Evolutionary conservation across 1,140 invertebrate genomes (phyloP), one percentile per base, ranked within the genome.

Genomic region (Atta colombica): DNA sequence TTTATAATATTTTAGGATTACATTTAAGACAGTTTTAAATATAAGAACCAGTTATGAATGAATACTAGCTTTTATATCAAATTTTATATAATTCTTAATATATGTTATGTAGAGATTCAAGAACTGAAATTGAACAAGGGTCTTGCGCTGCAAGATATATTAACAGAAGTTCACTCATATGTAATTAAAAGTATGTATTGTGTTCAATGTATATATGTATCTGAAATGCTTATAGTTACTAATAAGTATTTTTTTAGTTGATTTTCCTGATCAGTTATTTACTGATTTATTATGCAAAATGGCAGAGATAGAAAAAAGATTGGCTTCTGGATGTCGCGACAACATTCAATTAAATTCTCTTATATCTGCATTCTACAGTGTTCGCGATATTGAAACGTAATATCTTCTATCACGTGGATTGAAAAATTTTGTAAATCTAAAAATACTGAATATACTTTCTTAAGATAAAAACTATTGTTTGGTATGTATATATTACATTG

Each of bases 121-220:
- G 96, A 97, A 91, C 93, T 99, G 53, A 98, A 99, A 95, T 97
- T 97, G 35, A 95, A 96, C 0, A 99, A 99, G 96, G 98, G 99
- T 12, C 95, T 99, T 63, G 98, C 99, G 2, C 95, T 99, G 8
- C 97, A 97, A 89, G 99, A 99, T 93, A 99, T 99, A 92, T 93
- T 99, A 49, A 98, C 98, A 28, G 98, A 99, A 95, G 94, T 99
- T 35, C 98, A 99, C 95, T 94, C 96, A 25, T 97, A 97, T 92
- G 96, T 99, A 78, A 98, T 99, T 95, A 97, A 97, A 97, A 97
- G 98, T 99, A 96, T 96, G 96, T 96, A n/a, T 21, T 55, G 35
- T 45, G 4, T 10, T 80, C n/a, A 3, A 18, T 16, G 14, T 6
- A 45, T 1, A 49, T 2, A 60, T 81, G 8, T 2, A 89, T 35